Conservation (phyloP, 2,113 vertebrate genomes). For the Castor canadensis region DNA sequence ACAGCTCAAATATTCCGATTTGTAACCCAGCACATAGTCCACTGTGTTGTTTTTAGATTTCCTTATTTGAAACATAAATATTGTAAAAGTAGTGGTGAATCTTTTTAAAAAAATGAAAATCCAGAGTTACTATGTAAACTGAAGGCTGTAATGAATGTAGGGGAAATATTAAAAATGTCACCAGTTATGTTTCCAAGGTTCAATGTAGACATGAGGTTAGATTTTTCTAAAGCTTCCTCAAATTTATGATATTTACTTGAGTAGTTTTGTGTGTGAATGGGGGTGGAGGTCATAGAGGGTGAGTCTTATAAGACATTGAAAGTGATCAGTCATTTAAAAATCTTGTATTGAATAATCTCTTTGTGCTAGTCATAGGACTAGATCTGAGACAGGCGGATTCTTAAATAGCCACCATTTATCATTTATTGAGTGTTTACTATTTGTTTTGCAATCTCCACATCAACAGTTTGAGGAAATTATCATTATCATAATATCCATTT, state of each 20-base stretch:
- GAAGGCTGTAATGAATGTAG: neutral
- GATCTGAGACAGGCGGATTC: neutral
- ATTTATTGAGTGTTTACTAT: neutral
- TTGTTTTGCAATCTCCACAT: neutral
- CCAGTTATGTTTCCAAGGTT: neutral
- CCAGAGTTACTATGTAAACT: neutral
- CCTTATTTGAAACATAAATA: neutral
- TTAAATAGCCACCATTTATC: neutral
- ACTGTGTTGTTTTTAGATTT: neutral
- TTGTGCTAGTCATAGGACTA: neutral
- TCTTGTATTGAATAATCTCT: neutral
- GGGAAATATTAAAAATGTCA: neutral
- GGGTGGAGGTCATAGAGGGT: too few species aligned
- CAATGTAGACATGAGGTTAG: neutral
- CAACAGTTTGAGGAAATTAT: neutral
- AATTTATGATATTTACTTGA: neutral
- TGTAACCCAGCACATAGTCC: neutral
- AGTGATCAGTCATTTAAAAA: neutral
- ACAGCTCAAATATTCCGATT: neutral
- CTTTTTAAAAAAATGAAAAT: neutral
- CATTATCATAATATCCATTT: neutral
- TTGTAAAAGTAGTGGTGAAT: neutral
- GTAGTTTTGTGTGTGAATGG: neutral
- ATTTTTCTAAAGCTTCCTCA: neutral
- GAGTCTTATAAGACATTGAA: neutral